Evolutionary conservation across 1,140 invertebrate genomes (phyloP).

Genomic region (Microplitis mediator): DNA sequence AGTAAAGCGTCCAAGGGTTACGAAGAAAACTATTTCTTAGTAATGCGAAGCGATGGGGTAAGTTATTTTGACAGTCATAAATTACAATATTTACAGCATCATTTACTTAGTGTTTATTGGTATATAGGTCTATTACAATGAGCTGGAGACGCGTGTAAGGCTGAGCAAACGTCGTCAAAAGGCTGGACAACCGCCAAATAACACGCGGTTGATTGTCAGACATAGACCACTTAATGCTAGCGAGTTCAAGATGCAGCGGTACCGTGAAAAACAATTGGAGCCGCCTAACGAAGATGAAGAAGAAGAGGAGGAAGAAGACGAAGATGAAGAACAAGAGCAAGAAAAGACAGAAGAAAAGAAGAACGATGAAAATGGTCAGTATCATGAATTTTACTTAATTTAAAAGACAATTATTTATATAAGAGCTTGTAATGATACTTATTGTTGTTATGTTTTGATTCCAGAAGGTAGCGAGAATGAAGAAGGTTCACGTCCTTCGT

Average conservation of each 20-base stretch:
- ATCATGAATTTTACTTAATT: constrained; percentile 36
- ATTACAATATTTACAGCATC: neutral
- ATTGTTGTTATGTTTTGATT: constrained; percentile 4
- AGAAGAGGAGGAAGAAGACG: constrained; percentile 63
- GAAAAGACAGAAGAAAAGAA: constrained; percentile 39
- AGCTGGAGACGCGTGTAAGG: constrained; percentile 93
- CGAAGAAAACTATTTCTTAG: constrained; percentile 98
- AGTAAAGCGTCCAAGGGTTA: constrained; percentile 97
- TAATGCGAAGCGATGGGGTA: constrained; percentile 84
- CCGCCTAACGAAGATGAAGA: constrained; percentile 83
- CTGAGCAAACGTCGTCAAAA: constrained; percentile 88
- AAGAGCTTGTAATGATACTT: neutral
- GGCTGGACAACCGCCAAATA: constrained; percentile 73
- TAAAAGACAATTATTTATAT: neutral
- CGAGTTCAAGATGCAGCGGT: constrained; percentile 86
- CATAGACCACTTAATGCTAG: constrained; percentile 86
- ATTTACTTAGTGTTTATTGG: neutral
- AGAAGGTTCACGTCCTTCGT: constrained; percentile 44
- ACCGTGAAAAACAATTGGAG: constrained; percentile 86
- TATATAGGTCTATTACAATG: constrained; percentile 86
- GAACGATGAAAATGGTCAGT: constrained; percentile 42
- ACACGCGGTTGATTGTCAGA: constrained; percentile 86
- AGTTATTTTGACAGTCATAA: constrained; percentile 20
- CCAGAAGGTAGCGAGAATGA: constrained; percentile 36
- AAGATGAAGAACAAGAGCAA: constrained; percentile 47